Evolutionary conservation across 2,797 vertebrate genomes (phyloP).

Genomic region (Eremophila alpestris): DNA sequence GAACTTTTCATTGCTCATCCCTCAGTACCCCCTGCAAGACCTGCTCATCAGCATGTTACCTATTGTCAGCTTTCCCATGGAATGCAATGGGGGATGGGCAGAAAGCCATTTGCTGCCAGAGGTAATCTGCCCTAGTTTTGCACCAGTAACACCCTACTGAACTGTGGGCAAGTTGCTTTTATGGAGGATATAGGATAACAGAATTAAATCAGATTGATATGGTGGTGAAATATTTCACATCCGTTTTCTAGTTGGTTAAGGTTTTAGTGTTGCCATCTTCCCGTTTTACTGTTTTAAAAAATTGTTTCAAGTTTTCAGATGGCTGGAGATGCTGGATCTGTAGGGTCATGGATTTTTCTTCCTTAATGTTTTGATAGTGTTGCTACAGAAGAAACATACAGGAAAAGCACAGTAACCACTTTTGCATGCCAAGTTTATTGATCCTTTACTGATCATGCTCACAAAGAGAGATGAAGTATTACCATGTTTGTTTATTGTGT

Average conservation of each 20-base stretch:
- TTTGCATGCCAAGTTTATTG: neutral
- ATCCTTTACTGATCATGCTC: neutral
- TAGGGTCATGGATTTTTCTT: neutral
- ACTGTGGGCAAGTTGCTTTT: neutral
- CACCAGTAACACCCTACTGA: neutral
- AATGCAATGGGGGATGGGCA: neutral
- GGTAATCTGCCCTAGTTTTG: neutral
- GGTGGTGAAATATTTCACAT: neutral
- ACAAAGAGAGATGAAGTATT: neutral
- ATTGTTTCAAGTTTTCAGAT: neutral
- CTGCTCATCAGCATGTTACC: neutral
- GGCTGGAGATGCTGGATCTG: neutral
- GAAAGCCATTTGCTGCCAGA: neutral
- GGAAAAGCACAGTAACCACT: neutral
- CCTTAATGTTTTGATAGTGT: neutral
- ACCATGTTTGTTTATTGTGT: neutral
- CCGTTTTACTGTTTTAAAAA: neutral
- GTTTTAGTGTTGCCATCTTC: neutral
- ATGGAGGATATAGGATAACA: neutral
- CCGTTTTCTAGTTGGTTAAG: neutral
- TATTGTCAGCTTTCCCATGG: neutral
- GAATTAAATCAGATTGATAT: neutral
- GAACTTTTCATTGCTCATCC: conserved; percentile 13
- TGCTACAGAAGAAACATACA: neutral
- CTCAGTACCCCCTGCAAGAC: neutral